Evolutionary conservation across 2,113 vertebrate genomes (phyloP).

Genomic region (Smithornis capensis): DNA sequence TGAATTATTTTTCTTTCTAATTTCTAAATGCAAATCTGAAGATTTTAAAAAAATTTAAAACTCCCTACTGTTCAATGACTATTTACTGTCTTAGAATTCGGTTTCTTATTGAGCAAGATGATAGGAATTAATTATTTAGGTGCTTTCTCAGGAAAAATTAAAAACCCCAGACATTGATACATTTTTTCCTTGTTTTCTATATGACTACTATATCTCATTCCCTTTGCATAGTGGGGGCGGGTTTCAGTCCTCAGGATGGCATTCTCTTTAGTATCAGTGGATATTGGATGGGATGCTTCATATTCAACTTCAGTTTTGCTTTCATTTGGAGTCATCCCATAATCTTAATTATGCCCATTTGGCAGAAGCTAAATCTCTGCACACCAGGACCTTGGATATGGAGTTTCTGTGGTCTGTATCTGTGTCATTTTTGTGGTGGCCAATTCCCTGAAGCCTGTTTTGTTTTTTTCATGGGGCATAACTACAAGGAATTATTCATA

Average conservation of each 20-base stretch:
- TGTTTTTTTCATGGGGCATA: constrained; percentile 26
- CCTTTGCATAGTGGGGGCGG: neutral
- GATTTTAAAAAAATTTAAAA: neutral
- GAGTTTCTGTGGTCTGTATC: neutral
- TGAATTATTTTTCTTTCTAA: neutral
- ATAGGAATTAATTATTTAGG: neutral
- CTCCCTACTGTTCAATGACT: neutral
- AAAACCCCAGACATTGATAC: neutral
- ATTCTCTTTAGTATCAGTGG: neutral
- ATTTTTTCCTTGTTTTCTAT: neutral
- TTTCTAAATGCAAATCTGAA: neutral
- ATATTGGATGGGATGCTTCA: neutral
- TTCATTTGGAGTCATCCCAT: neutral
- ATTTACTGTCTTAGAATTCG: neutral
- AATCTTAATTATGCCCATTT: neutral
- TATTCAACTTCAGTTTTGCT: neutral
- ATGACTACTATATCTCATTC: neutral
- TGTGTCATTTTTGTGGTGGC: neutral
- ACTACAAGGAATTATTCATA: neutral
- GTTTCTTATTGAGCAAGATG: neutral
- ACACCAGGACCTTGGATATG: neutral
- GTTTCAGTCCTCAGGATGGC: neutral
- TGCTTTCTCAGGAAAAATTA: neutral
- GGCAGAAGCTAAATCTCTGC: neutral
- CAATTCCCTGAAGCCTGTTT: neutral